Conservation (phyloP, 1,140 invertebrate genomes). For the Heliothis virescens region DNA sequence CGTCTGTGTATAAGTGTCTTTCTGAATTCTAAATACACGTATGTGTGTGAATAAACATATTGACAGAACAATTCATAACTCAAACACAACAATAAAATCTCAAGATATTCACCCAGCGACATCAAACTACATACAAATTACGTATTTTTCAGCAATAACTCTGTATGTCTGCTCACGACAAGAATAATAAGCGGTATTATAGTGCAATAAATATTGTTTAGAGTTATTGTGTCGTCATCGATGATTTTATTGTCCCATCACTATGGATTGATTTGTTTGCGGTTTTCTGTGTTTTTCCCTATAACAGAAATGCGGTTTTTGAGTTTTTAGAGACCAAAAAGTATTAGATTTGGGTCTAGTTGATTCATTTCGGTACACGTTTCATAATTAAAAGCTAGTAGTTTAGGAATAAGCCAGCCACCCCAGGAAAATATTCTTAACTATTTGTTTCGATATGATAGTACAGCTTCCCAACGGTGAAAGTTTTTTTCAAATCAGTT, state of each 20-base stretch:
- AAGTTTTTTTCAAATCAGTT: too few relatives aligned
- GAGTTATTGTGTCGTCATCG: conserved; percentile 33
- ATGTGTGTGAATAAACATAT: not conserved
- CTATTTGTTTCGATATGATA: too few relatives aligned
- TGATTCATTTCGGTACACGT: too few relatives aligned
- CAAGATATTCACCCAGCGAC: conserved; percentile 5
- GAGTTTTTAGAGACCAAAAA: not conserved
- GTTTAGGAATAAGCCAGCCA: too few relatives aligned
- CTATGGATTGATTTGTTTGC: not conserved
- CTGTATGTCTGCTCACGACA: conserved; percentile 2
- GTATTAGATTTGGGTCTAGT: too few relatives aligned
- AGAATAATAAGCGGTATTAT: conserved; percentile 37
- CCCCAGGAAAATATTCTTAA: too few relatives aligned
- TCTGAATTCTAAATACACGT: too few relatives aligned
- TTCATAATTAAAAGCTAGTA: too few relatives aligned
- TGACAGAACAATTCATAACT: conserved; percentile 5
- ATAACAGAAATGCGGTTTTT: not conserved
- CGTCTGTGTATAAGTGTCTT: too few relatives aligned
- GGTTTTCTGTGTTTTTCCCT: not conserved
- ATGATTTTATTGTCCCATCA: conserved; percentile 12
- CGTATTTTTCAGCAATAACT: conserved; percentile 16
- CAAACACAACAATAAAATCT: conserved; percentile 27
- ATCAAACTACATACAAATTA: conserved; percentile 37
- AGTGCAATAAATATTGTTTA: conserved; percentile 25
- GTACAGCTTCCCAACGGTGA: too few relatives aligned